Percentiles rank a stretch among this genome's conserved stretches.
phyloP scores from a whole-genome alignment of 1,140 invertebrate genomes.

The Drosophila bocki region DNA sequence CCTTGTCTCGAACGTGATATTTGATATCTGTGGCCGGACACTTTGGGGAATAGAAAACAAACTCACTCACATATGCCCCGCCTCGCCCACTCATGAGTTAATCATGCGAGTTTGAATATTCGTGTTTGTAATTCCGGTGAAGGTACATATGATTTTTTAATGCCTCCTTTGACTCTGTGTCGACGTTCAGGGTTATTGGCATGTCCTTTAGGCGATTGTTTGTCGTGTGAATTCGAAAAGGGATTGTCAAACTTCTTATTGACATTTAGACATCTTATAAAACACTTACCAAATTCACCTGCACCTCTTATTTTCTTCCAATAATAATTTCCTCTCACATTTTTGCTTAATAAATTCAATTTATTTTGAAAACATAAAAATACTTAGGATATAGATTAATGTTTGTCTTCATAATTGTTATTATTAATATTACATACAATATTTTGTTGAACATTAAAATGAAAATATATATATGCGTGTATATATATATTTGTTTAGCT shows the following conservation, averaged over 20 bases:
- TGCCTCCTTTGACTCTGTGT: constrained; percentile 24
- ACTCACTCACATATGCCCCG: constrained; percentile 3
- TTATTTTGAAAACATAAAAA: constrained; percentile 83
- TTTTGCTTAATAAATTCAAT: constrained; percentile 80
- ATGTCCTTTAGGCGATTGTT: constrained; percentile 27
- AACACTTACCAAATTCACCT: not conserved
- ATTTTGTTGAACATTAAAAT: constrained; percentile 74
- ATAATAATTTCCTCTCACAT: not conserved
- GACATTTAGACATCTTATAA: constrained; percentile 2
- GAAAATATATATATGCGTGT: constrained; percentile 72
- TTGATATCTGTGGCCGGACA: constrained; percentile 68
- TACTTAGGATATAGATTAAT: constrained; percentile 71
- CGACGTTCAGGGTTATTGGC: constrained; percentile 47
- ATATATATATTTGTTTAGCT: constrained; percentile 64
- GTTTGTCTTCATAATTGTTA: constrained; percentile 41
- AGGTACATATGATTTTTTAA: constrained; percentile 27
- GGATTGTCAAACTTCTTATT: constrained; percentile 13
- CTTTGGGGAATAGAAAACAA: constrained; percentile 62
- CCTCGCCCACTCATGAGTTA: constrained; percentile 53
- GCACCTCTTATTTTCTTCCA: not conserved
- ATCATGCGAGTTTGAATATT: constrained; percentile 48
- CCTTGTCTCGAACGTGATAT: constrained; percentile 80
- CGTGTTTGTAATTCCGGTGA: constrained; percentile 14
- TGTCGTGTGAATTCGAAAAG: constrained; percentile 2
- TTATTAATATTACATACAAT: constrained; percentile 45